Evolutionary conservation across 2,113 vertebrate species (phyloP).

Genomic region (Mastomys coucha): DNA sequence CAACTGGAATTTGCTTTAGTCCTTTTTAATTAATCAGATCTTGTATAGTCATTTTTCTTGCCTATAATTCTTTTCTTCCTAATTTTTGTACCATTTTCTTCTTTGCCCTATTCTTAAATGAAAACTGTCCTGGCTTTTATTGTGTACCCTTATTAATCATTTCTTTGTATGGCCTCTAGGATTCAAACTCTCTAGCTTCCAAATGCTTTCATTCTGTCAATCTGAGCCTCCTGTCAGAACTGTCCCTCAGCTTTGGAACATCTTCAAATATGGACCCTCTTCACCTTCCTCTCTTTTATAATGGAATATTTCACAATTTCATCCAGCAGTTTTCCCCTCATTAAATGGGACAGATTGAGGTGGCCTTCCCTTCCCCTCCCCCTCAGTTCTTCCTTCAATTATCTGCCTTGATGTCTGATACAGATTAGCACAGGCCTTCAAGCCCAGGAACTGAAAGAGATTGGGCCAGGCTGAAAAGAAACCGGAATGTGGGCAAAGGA

Average conservation of each 20-base stretch:
- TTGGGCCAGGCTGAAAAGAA: slow-evolving; percentile 85
- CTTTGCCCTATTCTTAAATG: slow-evolving; percentile 14
- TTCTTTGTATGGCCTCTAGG: slow-evolving; percentile 65
- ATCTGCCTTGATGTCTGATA: slow-evolving; percentile 86
- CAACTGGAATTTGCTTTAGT: slow-evolving; percentile 57
- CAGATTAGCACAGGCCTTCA: slow-evolving; percentile 85
- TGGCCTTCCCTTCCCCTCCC: slow-evolving; percentile 74
- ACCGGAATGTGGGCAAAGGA: slow-evolving; percentile 85
- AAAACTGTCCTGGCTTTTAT: slow-evolving; percentile 9
- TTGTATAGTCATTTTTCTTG: slow-evolving; percentile 62
- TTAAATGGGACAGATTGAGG: slow-evolving; percentile 79
- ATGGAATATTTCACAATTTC: slow-evolving; percentile 78
- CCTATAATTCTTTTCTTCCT: slow-evolving; percentile 30
- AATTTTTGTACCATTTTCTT: slow-evolving; percentile 26
- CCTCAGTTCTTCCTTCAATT: slow-evolving; percentile 82
- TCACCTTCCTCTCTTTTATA: slow-evolving; percentile 66
- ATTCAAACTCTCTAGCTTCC: slow-evolving; percentile 41
- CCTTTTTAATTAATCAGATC: slow-evolving; percentile 57
- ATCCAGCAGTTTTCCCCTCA: slow-evolving; percentile 74
- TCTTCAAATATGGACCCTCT: slow-evolving; percentile 65
- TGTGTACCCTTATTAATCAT: slow-evolving; percentile 22
- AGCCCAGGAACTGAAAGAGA: slow-evolving; percentile 85
- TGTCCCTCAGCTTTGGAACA: slow-evolving; percentile 63
- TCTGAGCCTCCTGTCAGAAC: slow-evolving; percentile 47
- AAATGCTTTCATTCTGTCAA: slow-evolving; percentile 41